Conservation (phyloP, 1,140 invertebrate genomes). For the Mercenaria mercenaria region DNA sequence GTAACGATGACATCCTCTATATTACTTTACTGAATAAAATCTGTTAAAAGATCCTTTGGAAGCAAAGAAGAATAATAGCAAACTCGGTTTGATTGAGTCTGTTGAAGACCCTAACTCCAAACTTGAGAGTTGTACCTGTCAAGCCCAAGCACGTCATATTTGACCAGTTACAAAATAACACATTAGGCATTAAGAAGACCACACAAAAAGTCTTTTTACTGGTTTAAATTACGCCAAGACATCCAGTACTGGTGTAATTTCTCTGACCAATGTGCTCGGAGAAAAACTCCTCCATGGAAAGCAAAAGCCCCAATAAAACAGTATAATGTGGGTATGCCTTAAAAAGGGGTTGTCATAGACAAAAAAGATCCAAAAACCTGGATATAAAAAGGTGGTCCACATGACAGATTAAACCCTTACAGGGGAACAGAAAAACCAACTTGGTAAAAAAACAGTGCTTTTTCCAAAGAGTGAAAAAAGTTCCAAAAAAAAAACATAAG, state of each 20-base stretch:
- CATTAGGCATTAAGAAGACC: neutral
- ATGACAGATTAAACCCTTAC: slow-evolving; percentile 45
- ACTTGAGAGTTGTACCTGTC: neutral
- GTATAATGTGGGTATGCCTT: neutral
- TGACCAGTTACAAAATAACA: neutral
- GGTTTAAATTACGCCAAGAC: neutral
- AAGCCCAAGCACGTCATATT: neutral
- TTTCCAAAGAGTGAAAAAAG: too few species aligned
- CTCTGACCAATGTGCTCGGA: neutral
- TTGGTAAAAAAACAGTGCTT: neutral
- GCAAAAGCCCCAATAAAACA: neutral
- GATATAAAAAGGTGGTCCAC: slow-evolving; percentile 18
- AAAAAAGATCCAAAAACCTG: slow-evolving; percentile 41
- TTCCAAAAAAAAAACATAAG: too few species aligned
- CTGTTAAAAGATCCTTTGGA: too few species aligned
- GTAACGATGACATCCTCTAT: neutral
- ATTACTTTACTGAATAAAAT: too few species aligned
- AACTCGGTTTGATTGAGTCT: too few species aligned
- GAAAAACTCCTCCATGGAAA: neutral
- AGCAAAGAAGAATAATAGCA: too few species aligned
- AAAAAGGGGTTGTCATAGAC: slow-evolving; percentile 51
- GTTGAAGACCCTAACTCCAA: neutral
- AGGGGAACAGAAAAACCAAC: slow-evolving; percentile 42
- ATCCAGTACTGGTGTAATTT: neutral
- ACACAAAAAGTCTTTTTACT: neutral